Evolutionary conservation across 2,888 invertebrate genomes (phyloP).

Genomic region (Anticlea derivata): DNA sequence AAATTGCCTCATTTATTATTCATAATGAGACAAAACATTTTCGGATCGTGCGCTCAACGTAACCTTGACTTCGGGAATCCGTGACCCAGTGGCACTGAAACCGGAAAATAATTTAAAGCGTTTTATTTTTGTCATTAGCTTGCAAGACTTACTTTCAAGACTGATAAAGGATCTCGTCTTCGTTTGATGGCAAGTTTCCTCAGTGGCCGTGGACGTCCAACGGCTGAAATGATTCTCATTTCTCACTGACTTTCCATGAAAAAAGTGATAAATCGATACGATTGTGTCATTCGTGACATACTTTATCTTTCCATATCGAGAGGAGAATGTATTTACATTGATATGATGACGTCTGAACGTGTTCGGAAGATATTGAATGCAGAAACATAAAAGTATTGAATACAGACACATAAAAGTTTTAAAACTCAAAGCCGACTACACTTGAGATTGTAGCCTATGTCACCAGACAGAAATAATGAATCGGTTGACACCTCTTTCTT

Average conservation of each 20-base stretch:
- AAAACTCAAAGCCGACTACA: no score
- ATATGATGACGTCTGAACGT: not conserved
- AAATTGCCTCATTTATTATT: not conserved
- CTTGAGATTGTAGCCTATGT: no score
- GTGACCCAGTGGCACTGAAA: slow-evolving; percentile 20
- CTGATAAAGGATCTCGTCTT: no score
- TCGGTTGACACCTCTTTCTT: no score
- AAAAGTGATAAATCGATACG: slow-evolving; percentile 20
- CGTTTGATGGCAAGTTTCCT: no score
- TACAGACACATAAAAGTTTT: no score
- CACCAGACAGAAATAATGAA: no score
- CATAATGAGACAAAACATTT: slow-evolving; percentile 1
- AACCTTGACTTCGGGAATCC: slow-evolving; percentile 30
- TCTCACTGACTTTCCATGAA: slow-evolving; percentile 3
- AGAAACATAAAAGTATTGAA: not conserved
- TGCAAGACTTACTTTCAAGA: no score
- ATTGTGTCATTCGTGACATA: slow-evolving; percentile 27
- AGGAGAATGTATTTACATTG: not conserved
- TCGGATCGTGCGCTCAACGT: slow-evolving; percentile 7
- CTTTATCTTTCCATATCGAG: slow-evolving; percentile 20
- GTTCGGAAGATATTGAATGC: not conserved
- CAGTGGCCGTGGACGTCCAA: no score
- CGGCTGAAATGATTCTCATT: no score
- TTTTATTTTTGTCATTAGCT: no score
- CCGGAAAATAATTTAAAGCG: slow-evolving; percentile 4